phyloP scores from a whole-genome alignment of 2,888 invertebrate genomes.

The Cylloceria caligata region DNA sequence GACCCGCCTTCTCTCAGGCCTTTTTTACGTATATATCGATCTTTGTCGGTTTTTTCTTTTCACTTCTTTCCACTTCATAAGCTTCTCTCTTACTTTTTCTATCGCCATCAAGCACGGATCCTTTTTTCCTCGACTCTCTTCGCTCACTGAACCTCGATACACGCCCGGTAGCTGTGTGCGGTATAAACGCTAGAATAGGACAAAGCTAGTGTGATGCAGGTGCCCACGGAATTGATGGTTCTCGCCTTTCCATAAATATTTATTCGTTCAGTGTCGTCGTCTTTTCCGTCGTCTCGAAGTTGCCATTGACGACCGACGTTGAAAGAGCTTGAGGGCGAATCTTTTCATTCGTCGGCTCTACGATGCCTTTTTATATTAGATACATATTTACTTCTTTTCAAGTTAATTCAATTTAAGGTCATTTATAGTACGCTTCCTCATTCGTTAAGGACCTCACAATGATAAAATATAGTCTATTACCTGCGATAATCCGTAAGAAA shows the following conservation, averaged over 20 bases:
- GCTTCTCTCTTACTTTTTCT: conserved; percentile 14
- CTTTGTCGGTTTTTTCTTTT: not conserved
- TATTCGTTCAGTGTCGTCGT: conserved; percentile 49
- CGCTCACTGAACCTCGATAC: conserved; percentile 7
- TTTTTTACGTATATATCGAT: conserved; percentile 10
- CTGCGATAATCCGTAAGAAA: no score
- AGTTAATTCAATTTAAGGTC: no score
- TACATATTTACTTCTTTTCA: no score
- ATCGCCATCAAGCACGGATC: not conserved
- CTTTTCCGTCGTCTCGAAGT: conserved; percentile 15
- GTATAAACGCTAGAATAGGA: conserved; percentile 4
- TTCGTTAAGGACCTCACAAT: no score
- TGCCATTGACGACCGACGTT: not conserved
- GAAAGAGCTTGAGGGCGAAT: conserved; percentile 22
- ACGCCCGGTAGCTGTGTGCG: conserved; percentile 1
- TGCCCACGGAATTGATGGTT: conserved; percentile 61
- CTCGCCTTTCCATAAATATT: conserved; percentile 67
- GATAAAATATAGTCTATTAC: no score
- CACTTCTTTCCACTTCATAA: conserved; percentile 16
- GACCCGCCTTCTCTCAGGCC: conserved; percentile 39
- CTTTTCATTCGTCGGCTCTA: conserved; percentile 5
- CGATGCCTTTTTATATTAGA: not conserved
- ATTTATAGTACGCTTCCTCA: no score
- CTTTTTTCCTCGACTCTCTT: conserved; percentile 23
- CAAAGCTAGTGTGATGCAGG: conserved; percentile 36